Conservation (phyloP, 2,797 vertebrate species). For the Ctenosaura bakeri region DNA sequence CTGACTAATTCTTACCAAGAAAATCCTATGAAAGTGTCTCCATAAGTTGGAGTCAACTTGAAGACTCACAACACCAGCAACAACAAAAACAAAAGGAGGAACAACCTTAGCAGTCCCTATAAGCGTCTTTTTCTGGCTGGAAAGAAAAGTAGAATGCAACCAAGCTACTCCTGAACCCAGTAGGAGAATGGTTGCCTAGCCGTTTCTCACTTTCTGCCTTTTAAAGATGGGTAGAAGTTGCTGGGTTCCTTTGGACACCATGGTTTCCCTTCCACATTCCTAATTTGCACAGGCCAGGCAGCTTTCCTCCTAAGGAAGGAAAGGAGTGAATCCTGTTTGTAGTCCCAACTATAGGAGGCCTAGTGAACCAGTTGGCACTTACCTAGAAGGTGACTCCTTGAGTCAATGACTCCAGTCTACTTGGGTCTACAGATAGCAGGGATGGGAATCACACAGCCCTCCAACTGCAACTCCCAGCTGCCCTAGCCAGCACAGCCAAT, state of each 20-base stretch:
- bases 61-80: not conserved
- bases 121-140: not conserved
- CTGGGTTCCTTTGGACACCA: not conserved
- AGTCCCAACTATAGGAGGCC: too few relatives aligned
- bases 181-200: not conserved
- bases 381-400: too few relatives aligned
- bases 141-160: not conserved
- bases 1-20: too few relatives aligned
- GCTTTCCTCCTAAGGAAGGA: not conserved
- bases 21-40: too few relatives aligned
- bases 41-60: not conserved
- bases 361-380: too few relatives aligned
- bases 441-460: too few relatives aligned
- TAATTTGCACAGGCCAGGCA: not conserved
- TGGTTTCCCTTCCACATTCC: not conserved
- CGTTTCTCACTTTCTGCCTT: not conserved
- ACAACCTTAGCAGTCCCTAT: not conserved
- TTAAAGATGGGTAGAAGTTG: not conserved
- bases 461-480: too few relatives aligned
- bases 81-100: not conserved
- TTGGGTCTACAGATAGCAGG: too few relatives aligned
- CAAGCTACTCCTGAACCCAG: not conserved
- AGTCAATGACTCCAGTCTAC: too few relatives aligned
- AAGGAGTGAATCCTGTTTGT: too few relatives aligned
- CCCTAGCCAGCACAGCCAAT: too few relatives aligned